Conservation (phyloP, 2,888 invertebrate species). For the Bombylius major region DNA sequence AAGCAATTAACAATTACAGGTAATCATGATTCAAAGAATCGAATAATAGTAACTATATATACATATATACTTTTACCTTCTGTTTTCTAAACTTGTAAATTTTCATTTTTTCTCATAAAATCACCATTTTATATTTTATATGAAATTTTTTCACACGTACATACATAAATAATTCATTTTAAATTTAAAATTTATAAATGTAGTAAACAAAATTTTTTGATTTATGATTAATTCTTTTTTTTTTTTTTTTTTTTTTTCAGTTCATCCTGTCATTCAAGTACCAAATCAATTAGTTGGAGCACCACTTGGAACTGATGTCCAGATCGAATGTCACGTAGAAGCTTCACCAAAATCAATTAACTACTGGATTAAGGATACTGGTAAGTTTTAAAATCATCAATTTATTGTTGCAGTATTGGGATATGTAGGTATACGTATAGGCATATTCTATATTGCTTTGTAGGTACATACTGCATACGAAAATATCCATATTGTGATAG, state of each 20-base stretch:
- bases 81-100: too few relatives aligned
- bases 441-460: not conserved
- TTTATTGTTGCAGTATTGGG: slow-evolving; percentile 6
- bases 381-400: slow-evolving; percentile 41
- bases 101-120: too few relatives aligned
- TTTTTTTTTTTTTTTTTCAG: slow-evolving; percentile 38
- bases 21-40: too few relatives aligned
- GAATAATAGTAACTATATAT: too few relatives aligned
- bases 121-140: too few relatives aligned
- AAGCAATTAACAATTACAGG: too few relatives aligned
- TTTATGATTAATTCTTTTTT: slow-evolving; percentile 13
- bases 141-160: too few relatives aligned
- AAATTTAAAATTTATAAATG: too few relatives aligned
- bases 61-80: too few relatives aligned
- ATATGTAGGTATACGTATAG: not conserved
- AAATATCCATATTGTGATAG: too few relatives aligned
- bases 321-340: slow-evolving; percentile 79
- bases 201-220: slow-evolving; percentile 17
- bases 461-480: not conserved
- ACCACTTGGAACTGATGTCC: slow-evolving; percentile 73
- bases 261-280: slow-evolving; percentile 82
- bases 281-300: slow-evolving; percentile 87
- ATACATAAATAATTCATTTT: too few relatives aligned
- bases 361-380: slow-evolving; percentile 78
- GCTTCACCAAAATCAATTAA: slow-evolving; percentile 83